phyloP scores from a whole-genome alignment of 1,140 invertebrate species.

The Melanaphis sacchari region DNA sequence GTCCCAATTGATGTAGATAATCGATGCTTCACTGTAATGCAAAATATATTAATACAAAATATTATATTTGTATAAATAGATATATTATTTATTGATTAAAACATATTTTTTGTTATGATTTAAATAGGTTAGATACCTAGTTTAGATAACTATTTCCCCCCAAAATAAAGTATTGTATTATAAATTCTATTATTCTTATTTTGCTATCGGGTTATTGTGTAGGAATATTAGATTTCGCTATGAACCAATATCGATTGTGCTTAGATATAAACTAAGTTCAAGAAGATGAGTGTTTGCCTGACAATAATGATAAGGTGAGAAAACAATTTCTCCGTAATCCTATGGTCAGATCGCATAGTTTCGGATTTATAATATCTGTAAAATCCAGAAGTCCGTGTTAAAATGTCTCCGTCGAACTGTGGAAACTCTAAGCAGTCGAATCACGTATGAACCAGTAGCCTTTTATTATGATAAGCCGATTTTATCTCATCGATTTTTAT shows the following conservation, averaged over 20 bases:
- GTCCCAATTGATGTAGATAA: too few species aligned
- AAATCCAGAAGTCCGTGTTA: constrained; percentile 48
- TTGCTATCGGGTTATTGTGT: not conserved
- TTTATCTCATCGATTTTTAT: constrained; percentile 48
- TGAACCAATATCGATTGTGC: not conserved
- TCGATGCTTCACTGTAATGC: too few species aligned
- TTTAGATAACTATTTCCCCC: not conserved
- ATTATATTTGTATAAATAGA: not conserved
- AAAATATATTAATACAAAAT: too few species aligned
- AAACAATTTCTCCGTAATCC: constrained; percentile 42
- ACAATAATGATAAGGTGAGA: constrained; percentile 53
- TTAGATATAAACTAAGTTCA: not conserved
- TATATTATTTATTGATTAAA: not conserved
- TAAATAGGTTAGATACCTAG: not conserved
- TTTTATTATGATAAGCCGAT: constrained; percentile 56
- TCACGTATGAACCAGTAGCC: constrained; percentile 43
- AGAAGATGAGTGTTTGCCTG: constrained; percentile 40
- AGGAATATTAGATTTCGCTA: constrained; percentile 10
- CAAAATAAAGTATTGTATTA: not conserved
- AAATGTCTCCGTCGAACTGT: not conserved
- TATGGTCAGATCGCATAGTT: not conserved
- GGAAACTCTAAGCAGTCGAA: constrained; percentile 25
- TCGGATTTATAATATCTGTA: constrained; percentile 40
- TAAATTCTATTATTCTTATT: not conserved
- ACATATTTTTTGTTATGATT: not conserved